These are phyloP conservation scores for Camelus bactrianus DNA, from an alignment of 2,113 vertebrate genomes.

Conservation along the genomic window DNA sequence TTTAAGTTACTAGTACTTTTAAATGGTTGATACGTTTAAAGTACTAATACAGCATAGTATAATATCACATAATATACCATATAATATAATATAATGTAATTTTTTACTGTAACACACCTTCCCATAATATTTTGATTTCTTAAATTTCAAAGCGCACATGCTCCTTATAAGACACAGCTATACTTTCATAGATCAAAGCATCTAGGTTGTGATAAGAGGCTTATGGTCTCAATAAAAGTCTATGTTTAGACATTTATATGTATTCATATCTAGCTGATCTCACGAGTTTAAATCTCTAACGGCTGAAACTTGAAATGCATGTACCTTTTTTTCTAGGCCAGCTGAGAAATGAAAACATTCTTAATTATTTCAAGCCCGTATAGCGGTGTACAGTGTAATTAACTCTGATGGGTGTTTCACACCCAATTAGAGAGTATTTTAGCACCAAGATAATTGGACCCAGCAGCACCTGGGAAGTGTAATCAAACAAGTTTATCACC, in stretches of 20 bases:
- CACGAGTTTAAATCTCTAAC: conserved; percentile 75
- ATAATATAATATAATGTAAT: not conserved
- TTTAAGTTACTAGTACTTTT: not conserved
- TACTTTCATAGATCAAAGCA: conserved; percentile 63
- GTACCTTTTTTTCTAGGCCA: conserved; percentile 79
- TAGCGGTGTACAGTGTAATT: conserved; percentile 79
- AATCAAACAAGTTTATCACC: conserved; percentile 79
- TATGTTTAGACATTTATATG: conserved; percentile 74
- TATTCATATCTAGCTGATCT: conserved; percentile 73
- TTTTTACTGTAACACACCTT: not conserved
- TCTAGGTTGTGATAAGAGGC: conserved; percentile 67
- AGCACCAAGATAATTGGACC: conserved; percentile 82
- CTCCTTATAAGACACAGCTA: not conserved
- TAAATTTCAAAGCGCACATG: conserved; percentile 48
- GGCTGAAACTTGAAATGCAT: conserved; percentile 76
- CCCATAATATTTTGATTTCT: conserved; percentile 45
- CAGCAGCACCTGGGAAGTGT: conserved; percentile 79
- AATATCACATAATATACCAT: not conserved
- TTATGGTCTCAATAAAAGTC: conserved; percentile 58
- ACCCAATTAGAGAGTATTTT: conserved; percentile 83
- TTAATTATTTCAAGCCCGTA: conserved; percentile 86
- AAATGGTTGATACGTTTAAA: too few species aligned
- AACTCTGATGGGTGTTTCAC: conserved; percentile 81
- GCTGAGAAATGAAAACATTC: conserved; percentile 82
- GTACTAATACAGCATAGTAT: not conserved